These are phyloP conservation scores for Bombus sibiricus DNA, from an alignment of 1,140 invertebrate species.

Conservation along the genomic window DNA sequence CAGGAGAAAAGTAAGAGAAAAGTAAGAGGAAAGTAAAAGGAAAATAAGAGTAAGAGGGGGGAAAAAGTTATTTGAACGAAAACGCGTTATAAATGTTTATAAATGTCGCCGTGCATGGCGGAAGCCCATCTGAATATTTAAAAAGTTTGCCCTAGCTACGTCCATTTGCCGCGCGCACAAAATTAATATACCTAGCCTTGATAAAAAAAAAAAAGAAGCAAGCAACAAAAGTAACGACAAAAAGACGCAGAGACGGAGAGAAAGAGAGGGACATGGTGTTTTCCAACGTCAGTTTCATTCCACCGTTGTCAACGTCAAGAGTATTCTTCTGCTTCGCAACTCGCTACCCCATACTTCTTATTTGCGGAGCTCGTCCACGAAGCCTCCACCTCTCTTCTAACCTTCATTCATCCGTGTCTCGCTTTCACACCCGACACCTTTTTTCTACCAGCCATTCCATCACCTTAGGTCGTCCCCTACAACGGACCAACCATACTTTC, in stretches of 20 bases:
- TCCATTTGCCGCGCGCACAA: constrained; percentile 43
- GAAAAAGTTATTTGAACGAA: too few species aligned
- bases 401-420: constrained; percentile 60
- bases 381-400: constrained; percentile 13
- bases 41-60: background rate
- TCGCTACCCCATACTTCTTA: constrained; percentile 55
- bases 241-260: constrained; percentile 22
- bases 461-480: constrained; percentile 27
- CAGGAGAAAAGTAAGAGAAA: background rate
- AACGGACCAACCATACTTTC: constrained; percentile 19
- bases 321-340: constrained; percentile 59
- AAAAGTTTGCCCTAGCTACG: constrained; percentile 16
- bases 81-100: constrained; percentile 10
- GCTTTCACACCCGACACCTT: constrained; percentile 39
- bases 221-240: constrained; percentile 44
- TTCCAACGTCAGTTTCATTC: constrained; percentile 54
- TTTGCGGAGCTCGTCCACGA: constrained; percentile 27
- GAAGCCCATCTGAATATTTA: constrained; percentile 2
- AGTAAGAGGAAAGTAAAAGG: too few species aligned
- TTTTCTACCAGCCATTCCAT: constrained; percentile 39
- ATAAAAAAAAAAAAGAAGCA: constrained; percentile 31
- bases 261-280: constrained; percentile 33
- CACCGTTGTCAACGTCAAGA: constrained; percentile 59
- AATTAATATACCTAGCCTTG: constrained; percentile 56
- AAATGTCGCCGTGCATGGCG: background rate